Evolutionary conservation across 2,113 vertebrate species (phyloP).

Genomic region (Larimichthys polyactis): DNA sequence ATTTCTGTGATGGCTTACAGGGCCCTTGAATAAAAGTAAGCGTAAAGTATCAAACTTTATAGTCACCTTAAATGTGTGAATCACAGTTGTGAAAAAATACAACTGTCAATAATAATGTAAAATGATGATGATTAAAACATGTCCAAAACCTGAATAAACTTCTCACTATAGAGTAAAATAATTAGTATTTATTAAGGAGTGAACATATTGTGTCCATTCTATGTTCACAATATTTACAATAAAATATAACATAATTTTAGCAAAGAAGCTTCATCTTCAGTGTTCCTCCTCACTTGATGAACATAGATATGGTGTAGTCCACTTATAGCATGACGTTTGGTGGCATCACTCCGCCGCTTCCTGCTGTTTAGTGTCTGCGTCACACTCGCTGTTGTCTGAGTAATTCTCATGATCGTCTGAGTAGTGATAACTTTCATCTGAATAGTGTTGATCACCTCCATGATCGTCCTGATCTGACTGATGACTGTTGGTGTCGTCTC

Average conservation of each 20-base stretch:
- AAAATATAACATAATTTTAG: neutral
- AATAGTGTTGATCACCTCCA: neutral
- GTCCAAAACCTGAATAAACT: neutral
- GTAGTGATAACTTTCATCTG: constrained; percentile 57
- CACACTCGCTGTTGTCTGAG: constrained; percentile 58
- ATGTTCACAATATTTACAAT: neutral
- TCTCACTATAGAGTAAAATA: neutral
- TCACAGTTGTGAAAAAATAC: neutral
- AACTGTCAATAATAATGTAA: neutral
- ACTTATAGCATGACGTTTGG: neutral
- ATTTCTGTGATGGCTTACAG: neutral
- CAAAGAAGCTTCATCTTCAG: neutral
- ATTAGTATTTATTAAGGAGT: neutral
- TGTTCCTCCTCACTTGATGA: neutral
- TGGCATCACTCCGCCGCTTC: constrained; percentile 45
- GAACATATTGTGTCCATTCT: neutral
- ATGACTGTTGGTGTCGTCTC: constrained; percentile 4
- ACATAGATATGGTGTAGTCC: neutral
- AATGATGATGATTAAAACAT: neutral
- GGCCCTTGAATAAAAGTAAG: neutral
- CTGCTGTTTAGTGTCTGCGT: constrained; percentile 12
- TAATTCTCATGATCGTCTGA: constrained; percentile 60
- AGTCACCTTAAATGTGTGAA: neutral
- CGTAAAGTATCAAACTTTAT: neutral
- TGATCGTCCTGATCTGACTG: constrained; percentile 12